Evolutionary conservation across 2,888 invertebrate species (phyloP), one percentile per base, ranked within the genome.

Genomic region (Norana najaformis): DNA sequence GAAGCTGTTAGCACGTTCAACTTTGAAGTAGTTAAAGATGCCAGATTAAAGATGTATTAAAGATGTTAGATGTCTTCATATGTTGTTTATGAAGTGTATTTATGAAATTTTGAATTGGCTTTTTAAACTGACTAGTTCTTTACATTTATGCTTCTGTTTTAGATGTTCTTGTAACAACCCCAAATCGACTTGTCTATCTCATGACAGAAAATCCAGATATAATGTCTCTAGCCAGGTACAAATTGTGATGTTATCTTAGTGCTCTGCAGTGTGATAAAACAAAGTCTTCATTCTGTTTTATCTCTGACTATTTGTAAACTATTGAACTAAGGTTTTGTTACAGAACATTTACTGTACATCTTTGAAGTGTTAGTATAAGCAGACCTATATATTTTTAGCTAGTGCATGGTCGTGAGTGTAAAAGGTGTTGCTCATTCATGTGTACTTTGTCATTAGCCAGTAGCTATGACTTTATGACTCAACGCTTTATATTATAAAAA

Each of bases 81-180:
- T 69, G 69, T 53, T 53, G 53, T 69, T 69, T 69, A 69, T 69
- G 69, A n/a, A 4, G 6, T 69, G 11, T 69, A n/a, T 69, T n/a
- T 69, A 69, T 8, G n/a, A 69, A n/a, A 11, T 23, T 5, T n/a
- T n/a, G n/a, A n/a, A n/a, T n/a, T 13, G 13, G 3, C n/a, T n/a
- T 69, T 69, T 53, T 69, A 69, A 69, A 69, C 69, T 69, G n/a
- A 30, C 0, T 69, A 69, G 8, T 69, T 69, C 8, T 11, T n/a
- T 8, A 69, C 30, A 69, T 69, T 69, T 69, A n/a, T 69, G 69
- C 69, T 92, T 92, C 90, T 96, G 96, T 69, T 92, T 30, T 95
- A 97, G 97, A 99, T 96, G 97, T 99, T 92, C 95, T 99, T 13
- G 97, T 99, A 89, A 98, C 98, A 53, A 99, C 99, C 3, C 99